Base-by-base conservation (phyloP, 2,797 vertebrate genomes). In the Sciurus carolinensis region DNA sequence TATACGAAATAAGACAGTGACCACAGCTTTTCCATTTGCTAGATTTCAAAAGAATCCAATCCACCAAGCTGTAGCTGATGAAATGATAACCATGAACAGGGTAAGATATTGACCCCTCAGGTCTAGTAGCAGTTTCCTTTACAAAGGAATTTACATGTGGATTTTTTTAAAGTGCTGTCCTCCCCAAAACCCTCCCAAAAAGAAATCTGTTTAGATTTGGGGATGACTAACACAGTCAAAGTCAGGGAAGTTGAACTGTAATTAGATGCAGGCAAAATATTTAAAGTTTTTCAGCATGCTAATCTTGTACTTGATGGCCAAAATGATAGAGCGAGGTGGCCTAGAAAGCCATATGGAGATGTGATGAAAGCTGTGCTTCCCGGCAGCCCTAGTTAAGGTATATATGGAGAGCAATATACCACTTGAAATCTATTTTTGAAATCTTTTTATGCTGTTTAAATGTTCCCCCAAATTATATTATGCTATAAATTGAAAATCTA, bases 271-370 rank as follows among this genome's bases (percentile, higher is more conserved):
- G 22, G 64, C 81, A 96, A 96, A 98, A 95, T 89, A 97, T 88
- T 96, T 73, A 83, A 73, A 91, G 71, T 91, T 96, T 87, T 73
- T 77, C 91, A 96, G 36, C 84, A 94, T 85, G 90, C 91, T 97
- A 95, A 97, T 97, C 95, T 96, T 96, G 83, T 44, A 94, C 57
- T 59, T 50, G 86, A 87, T 96, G 95, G 87, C 80, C 97, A 97
- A 97, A 92, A 81, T 30, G 91, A 87, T 47, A 71, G 67, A 93
- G 88, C 88, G 86, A 96, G 75, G 86, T 97, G 95, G 90, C 97
- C 97, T 96, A 98, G 96, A 96, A 97, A 96, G 94, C 92, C 97
- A 97, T 95, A 97, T 96, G 97, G 97, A 93, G 93, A 87, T 81
- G 86, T 79, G 91, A 87, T 39, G 66, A 96, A 94, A 95, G 96